A percentile compares a stretch with the other conserved stretches of the same genome.
phyloP scores from a whole-genome alignment of 2,888 invertebrate genomes.

The Charanyca ferruginea region DNA sequence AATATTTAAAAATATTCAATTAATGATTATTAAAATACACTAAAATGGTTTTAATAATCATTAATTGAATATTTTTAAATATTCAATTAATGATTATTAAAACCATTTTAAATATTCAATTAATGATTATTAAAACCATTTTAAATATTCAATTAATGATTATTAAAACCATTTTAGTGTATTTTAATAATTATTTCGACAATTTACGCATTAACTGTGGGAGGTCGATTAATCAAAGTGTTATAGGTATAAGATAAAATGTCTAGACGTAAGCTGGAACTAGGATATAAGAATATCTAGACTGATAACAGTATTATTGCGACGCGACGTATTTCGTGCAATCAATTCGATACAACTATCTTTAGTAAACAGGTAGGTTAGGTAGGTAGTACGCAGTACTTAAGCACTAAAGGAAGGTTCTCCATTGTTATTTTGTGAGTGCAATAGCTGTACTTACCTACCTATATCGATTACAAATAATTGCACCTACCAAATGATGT shows the following conservation, averaged over 20 bases:
- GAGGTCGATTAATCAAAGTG: conserved; percentile 12
- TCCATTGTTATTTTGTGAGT: neutral
- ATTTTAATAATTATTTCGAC: neutral
- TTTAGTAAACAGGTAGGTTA: neutral
- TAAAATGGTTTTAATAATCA: too few relatives aligned
- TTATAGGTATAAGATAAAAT: conserved; percentile 16
- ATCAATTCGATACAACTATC: conserved; percentile 3
- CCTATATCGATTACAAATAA: neutral
- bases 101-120: too few relatives aligned
- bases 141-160: too few relatives aligned
- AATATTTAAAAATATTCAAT: too few relatives aligned
- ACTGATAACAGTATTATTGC: conserved; percentile 19
- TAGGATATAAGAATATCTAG: conserved; percentile 9
- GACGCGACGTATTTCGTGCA: conserved; percentile 1
- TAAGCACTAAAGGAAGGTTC: neutral
- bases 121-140: too few relatives aligned
- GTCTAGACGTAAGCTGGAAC: conserved; percentile 13
- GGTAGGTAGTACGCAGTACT: neutral
- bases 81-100: too few relatives aligned
- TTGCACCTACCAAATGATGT: neutral
- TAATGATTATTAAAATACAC: too few relatives aligned
- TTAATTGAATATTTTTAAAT: too few relatives aligned
- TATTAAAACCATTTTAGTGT: too few relatives aligned
- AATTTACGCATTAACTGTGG: neutral
- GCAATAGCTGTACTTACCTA: neutral